These are phyloP conservation scores for Andrena camellia DNA, from an alignment of 2,888 invertebrate genomes.

Conservation along the genomic window DNA sequence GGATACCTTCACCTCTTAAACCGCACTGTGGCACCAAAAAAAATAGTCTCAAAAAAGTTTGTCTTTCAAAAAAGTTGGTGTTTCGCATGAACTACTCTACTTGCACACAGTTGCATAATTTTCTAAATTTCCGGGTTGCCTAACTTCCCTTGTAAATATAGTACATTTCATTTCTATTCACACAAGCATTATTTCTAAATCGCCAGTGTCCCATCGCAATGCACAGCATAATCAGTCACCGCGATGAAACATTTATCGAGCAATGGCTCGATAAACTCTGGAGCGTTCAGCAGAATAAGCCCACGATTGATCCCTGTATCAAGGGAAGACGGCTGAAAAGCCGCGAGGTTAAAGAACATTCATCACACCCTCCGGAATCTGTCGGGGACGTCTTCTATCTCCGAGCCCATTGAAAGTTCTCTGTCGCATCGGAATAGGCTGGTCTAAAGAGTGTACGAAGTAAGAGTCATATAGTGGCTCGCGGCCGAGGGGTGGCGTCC, in stretches of 20 bases:
- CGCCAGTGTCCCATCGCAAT: neutral
- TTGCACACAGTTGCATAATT: too few species aligned
- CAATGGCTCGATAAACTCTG: constrained; percentile 22
- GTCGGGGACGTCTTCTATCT: constrained; percentile 66
- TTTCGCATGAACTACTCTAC: too few species aligned
- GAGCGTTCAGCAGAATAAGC: constrained; percentile 27
- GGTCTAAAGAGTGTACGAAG: constrained; percentile 62
- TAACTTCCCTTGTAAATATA: too few species aligned
- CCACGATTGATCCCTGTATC: constrained; percentile 55
- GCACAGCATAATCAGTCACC: constrained; percentile 14
- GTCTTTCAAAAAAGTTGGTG: too few species aligned
- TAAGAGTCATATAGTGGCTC: constrained; percentile 55
- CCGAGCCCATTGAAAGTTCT: constrained; percentile 71
- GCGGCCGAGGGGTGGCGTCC: constrained; percentile 46
- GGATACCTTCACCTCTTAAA: too few species aligned
- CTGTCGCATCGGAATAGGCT: constrained; percentile 60
- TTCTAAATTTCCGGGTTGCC: too few species aligned
- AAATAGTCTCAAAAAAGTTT: too few species aligned
- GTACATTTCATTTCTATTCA: neutral
- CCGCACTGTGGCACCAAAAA: too few species aligned
- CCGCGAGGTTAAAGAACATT: constrained; percentile 67
- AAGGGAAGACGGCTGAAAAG: constrained; percentile 61
- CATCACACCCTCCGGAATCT: constrained; percentile 73
- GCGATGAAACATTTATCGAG: constrained; percentile 45
- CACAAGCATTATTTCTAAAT: neutral